phyloP scores from a whole-genome alignment of 2,888 invertebrate species.

The Eupsilia transversa region DNA sequence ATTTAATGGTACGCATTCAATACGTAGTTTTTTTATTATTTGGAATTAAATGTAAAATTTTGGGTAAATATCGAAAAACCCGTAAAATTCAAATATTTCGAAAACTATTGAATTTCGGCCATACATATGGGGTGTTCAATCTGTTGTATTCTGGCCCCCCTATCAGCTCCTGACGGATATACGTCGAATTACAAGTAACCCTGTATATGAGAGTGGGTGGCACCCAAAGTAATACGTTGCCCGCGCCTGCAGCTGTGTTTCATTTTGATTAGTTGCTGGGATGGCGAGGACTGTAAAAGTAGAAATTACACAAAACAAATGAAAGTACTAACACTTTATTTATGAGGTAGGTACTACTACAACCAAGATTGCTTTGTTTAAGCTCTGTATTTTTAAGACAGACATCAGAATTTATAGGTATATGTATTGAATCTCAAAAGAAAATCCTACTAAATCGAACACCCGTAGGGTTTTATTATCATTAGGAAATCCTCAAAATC shows the following conservation, averaged over 20 bases:
- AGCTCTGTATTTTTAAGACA: not conserved
- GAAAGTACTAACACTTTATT: not conserved
- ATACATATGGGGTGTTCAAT: too few relatives aligned
- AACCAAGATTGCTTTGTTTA: not conserved
- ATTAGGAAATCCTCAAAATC: not conserved
- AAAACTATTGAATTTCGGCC: too few relatives aligned
- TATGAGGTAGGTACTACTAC: not conserved
- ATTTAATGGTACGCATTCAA: too few relatives aligned
- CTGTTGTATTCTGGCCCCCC: too few relatives aligned
- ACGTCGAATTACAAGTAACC: too few relatives aligned
- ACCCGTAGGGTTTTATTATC: not conserved
- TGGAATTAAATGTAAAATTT: too few relatives aligned
- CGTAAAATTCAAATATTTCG: too few relatives aligned
- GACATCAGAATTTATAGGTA: not conserved
- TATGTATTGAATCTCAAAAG: constrained; percentile 2
- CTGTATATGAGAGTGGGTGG: not conserved
- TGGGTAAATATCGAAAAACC: too few relatives aligned
- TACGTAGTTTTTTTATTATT: too few relatives aligned
- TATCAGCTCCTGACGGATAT: too few relatives aligned
- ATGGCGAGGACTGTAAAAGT: not conserved
- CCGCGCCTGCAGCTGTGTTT: constrained; percentile 33
- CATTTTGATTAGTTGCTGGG: constrained; percentile 14
- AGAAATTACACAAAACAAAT: constrained; percentile 15
- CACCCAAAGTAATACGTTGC: constrained; percentile 8
- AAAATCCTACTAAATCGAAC: not conserved